These are phyloP conservation scores for Batillaria attramentaria DNA, from an alignment of 1,140 invertebrate genomes.

Conservation along the genomic window DNA sequence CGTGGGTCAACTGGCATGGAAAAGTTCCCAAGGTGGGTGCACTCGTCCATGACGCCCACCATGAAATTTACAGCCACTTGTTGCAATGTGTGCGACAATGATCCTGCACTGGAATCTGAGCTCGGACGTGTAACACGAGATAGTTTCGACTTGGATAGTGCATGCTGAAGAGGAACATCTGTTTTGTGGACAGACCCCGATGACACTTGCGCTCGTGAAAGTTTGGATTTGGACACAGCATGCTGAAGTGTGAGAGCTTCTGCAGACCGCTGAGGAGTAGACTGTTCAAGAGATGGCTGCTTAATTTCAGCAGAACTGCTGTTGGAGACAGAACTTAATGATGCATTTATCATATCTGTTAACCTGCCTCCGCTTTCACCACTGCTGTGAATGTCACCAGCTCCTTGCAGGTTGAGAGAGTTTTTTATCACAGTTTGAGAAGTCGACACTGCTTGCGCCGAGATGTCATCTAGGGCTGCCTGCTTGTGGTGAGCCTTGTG, in stretches of 20 bases:
- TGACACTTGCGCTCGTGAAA: neutral
- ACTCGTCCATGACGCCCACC: slow-evolving; percentile 98
- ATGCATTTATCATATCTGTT: too few relatives aligned
- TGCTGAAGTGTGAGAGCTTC: slow-evolving; percentile 29
- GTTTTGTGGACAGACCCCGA: neutral
- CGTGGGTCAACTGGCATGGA: slow-evolving; percentile 84
- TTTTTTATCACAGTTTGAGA: too few relatives aligned
- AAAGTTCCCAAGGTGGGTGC: slow-evolving; percentile 96
- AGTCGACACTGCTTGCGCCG: too few relatives aligned
- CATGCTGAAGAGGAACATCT: slow-evolving; percentile 12
- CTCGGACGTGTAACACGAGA: slow-evolving; percentile 5
- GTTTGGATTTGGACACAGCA: slow-evolving; percentile 35
- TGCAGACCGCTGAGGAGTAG: neutral
- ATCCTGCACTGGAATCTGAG: neutral
- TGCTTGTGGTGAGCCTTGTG: too few relatives aligned
- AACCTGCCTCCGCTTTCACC: too few relatives aligned
- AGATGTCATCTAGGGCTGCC: too few relatives aligned
- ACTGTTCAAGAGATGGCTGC: neutral
- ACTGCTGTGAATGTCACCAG: too few relatives aligned
- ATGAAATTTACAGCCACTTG: slow-evolving; percentile 85
- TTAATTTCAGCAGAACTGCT: too few relatives aligned
- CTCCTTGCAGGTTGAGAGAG: too few relatives aligned
- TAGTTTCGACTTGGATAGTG: slow-evolving; percentile 32
- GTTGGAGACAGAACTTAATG: too few relatives aligned
- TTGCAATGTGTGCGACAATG: slow-evolving; percentile 8